Base-by-base conservation (phyloP, 2,888 invertebrate species). In the Macrophya annulata region DNA sequence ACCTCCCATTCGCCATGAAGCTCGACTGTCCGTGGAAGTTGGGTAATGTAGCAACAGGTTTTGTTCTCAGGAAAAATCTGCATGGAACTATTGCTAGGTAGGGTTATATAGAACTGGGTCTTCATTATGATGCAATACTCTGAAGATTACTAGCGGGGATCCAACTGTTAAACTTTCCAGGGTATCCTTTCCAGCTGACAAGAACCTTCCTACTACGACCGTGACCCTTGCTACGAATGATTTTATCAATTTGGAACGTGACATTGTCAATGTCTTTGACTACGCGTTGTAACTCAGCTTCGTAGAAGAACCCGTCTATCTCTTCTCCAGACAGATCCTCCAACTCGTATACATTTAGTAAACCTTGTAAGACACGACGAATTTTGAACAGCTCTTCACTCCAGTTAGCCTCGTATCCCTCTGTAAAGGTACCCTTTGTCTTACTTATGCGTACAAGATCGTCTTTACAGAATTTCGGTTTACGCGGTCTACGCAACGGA, bases 151-250 rank as follows among this genome's bases (percentile, higher is more conserved):
- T 25, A 1, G 71, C 71, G 0, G 71, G 15, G 4, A 71, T 17
- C 71, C 71, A 45, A 10, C 43, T 95, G 86, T 86, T 82, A 5
- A 85, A 86, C 72, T 86, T 86, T 9, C 25, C 62, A 0, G 89
- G 87, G 82, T 90, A 90, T 12, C 88, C 89, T 76, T 84, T 79
- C 90, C 90, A 91, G 72, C 87, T 88, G 68, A 90, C 89, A 25
- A 89, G 76, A 6, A 88, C 48, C 59, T 87, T 81, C 59, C 71
- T 48, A 68, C 77, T 88, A n/a, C 81, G 51, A 10, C 86, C 84
- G 62, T 76, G 85, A 40, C 87, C 86, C 72, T 87, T 85, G 37
- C 84, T 72, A 43, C 77, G 51, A 1, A 90, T 17, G 37, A 89
- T 86, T 86, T 88, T 87, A 79, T 89, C 88, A 15, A 89, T 88